Percentiles rank a stretch among this genome's conserved stretches.
These are phyloP conservation scores for Prietella phreatophila DNA, from an alignment of 2,113 vertebrate genomes.

Conservation along the genomic window DNA sequence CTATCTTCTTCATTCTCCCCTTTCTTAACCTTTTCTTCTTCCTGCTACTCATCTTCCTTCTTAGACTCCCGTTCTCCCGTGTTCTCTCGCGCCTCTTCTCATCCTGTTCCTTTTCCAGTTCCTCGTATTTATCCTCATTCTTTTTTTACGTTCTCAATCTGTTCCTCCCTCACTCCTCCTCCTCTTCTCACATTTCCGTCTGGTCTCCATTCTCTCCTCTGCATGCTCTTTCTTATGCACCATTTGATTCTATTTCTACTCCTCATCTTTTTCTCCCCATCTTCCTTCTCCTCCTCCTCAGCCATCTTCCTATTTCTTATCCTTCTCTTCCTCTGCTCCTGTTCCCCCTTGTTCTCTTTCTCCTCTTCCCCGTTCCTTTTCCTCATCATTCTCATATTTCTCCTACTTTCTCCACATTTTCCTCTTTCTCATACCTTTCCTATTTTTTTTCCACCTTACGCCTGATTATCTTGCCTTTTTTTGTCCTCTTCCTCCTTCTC, in stretches of 20 bases:
- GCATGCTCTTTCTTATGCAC: not conserved
- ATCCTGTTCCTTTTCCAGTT: not conserved
- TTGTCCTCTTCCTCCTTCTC: not conserved
- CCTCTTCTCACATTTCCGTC: not conserved
- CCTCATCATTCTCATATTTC: not conserved
- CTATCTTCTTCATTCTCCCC: not conserved
- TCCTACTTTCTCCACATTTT: not conserved
- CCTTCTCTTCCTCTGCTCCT: not conserved
- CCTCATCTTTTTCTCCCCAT: not conserved
- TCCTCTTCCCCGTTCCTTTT: not conserved
- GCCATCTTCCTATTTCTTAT: not conserved
- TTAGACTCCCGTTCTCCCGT: not conserved
- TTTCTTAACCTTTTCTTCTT: not conserved
- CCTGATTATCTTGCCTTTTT: not conserved
- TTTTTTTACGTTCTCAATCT: not conserved
- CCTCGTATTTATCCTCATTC: not conserved
- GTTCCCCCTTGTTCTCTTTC: not conserved
- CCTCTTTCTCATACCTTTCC: not conserved
- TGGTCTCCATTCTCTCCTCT: not conserved
- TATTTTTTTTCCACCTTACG: no score
- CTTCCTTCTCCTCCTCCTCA: not conserved
- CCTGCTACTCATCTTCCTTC: not conserved
- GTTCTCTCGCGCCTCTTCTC: not conserved
- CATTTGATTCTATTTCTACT: not conserved
- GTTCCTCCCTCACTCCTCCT: not conserved